Conservation (phyloP, 2,888 invertebrate species). For the Drosophila nigricruria region DNA sequence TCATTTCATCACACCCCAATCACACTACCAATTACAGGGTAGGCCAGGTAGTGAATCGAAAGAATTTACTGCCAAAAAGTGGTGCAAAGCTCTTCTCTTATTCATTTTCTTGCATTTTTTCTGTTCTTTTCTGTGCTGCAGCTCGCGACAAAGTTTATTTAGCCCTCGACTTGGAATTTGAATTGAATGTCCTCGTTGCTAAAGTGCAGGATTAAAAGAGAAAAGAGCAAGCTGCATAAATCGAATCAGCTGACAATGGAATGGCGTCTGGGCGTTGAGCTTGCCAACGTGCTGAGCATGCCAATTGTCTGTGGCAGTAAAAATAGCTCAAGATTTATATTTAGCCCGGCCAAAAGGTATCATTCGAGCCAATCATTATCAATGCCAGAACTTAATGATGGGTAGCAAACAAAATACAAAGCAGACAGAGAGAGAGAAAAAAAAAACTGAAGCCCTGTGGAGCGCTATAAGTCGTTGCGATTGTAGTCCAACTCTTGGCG, state of each 20-base stretch:
- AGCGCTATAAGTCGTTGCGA: background rate
- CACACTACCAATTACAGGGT: constrained; percentile 14
- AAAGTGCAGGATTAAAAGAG: constrained; percentile 49
- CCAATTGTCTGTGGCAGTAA: constrained; percentile 32
- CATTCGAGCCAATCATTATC: constrained; percentile 62
- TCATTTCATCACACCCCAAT: background rate
- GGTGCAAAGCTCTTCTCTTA: constrained; percentile 1
- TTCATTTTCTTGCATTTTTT: constrained; percentile 1
- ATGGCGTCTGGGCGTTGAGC: constrained; percentile 3
- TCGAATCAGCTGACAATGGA: constrained; percentile 59
- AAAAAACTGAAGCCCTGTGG: constrained; percentile 7
- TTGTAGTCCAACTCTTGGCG: constrained; percentile 11
- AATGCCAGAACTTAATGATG: constrained; percentile 41
- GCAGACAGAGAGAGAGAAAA: no score
- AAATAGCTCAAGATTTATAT: constrained; percentile 59
- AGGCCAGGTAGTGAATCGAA: constrained; percentile 2
- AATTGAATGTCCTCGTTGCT: constrained; percentile 38
- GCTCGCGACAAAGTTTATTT: constrained; percentile 71
- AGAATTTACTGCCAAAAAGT: constrained; percentile 15
- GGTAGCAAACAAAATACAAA: background rate
- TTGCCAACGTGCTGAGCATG: constrained; percentile 40
- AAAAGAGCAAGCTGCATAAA: constrained; percentile 51
- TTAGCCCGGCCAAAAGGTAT: constrained; percentile 30
- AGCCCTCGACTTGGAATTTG: constrained; percentile 74
- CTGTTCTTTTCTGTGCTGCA: background rate